A percentile compares a stretch with the other conserved stretches of the same genome.
phyloP scores from a whole-genome alignment of 2,113 vertebrate genomes.

The Piprites chloris region DNA sequence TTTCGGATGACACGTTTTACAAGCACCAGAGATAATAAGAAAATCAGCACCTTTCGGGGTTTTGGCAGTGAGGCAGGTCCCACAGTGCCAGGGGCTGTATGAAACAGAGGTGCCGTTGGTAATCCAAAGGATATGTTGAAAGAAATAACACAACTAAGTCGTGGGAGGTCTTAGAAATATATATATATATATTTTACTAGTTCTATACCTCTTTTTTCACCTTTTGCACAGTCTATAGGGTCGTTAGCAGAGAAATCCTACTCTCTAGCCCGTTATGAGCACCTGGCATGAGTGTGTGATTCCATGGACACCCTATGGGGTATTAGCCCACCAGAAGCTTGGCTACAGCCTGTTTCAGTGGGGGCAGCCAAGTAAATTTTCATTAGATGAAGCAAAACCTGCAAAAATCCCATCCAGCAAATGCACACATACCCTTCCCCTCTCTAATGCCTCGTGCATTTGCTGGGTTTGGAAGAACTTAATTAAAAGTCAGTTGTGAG shows the following conservation, averaged over 20 bases:
- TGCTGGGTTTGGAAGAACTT: slow-evolving; percentile 33
- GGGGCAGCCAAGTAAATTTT: not conserved
- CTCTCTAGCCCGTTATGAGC: not conserved
- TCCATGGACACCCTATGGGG: fast-evolving
- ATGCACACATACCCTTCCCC: not conserved
- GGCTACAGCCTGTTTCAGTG: not conserved
- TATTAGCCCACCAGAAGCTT: not conserved
- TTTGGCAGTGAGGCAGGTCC: not conserved
- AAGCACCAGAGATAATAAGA: not conserved
- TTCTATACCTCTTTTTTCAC: not conserved
- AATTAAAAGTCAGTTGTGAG: slow-evolving; percentile 49
- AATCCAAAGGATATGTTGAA: not conserved
- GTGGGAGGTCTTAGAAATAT: fast-evolving
- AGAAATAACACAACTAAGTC: not conserved
- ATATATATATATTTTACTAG: fast-evolving
- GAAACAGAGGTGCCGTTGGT: not conserved
- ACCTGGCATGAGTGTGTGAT: not conserved
- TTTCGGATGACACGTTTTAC: not conserved
- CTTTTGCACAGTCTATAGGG: not conserved
- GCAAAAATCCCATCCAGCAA: not conserved
- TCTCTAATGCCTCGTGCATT: not conserved
- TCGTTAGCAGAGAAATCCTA: not conserved
- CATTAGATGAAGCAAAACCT: not conserved
- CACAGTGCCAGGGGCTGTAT: not conserved
- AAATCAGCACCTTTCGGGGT: not conserved